Conservation (phyloP, 2,113 vertebrate genomes). For the Osmerus eperlanus region DNA sequence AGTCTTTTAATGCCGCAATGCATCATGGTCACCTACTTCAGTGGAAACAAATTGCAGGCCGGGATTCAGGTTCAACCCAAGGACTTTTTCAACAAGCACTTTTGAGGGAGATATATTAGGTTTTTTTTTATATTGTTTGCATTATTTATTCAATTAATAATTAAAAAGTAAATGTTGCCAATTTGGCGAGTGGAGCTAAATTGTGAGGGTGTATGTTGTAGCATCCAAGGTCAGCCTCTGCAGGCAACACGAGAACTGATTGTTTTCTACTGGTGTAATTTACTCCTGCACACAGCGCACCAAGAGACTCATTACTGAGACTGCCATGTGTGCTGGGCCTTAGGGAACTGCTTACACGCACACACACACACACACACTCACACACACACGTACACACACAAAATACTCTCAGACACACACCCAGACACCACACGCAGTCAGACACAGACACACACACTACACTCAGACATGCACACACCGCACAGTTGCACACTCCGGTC, state of each 20-base stretch:
- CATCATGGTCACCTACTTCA: constrained; percentile 43
- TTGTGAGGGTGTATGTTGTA: constrained; percentile 28
- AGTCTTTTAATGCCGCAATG: constrained; percentile 40
- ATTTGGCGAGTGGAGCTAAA: constrained; percentile 29
- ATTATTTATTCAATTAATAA: constrained; percentile 60
- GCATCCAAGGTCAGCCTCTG: constrained; percentile 57
- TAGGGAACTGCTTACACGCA: constrained; percentile 31
- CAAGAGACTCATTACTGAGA: constrained; percentile 61
- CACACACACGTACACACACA: not conserved
- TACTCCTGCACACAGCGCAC: constrained; percentile 40
- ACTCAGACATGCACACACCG: constrained; percentile 11
- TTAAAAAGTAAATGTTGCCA: constrained; percentile 42
- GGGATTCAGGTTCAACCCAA: constrained; percentile 30
- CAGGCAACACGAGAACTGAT: constrained; percentile 47
- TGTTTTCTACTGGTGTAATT: constrained; percentile 60
- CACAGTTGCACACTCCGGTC: not conserved
- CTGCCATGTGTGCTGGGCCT: constrained; percentile 44
- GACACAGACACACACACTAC: not conserved
- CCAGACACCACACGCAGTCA: not conserved
- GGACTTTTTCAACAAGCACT: not conserved
- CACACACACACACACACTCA: constrained; percentile 18
- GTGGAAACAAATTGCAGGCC: constrained; percentile 12
- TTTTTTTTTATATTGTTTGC: constrained; percentile 45
- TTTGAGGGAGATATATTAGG: constrained; percentile 24
- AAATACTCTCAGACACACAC: constrained; percentile 1